Percentiles rank a stretch among this genome's conserved stretches.
phyloP scores from a whole-genome alignment of 2,888 invertebrate species.

The Lochmaea crataegi region DNA sequence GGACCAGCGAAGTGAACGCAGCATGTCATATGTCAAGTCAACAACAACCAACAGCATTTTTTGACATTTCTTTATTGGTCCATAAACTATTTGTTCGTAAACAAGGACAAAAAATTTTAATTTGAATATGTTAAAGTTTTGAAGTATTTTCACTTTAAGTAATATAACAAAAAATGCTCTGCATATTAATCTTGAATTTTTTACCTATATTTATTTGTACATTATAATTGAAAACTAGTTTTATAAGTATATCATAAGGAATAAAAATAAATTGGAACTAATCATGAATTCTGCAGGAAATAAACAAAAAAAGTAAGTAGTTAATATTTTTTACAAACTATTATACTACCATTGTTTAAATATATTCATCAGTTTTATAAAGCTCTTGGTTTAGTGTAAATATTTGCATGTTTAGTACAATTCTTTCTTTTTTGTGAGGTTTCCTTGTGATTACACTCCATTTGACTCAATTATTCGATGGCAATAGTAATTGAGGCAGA shows the following conservation, averaged over 20 bases:
- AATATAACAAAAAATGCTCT: not conserved
- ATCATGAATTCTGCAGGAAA: not conserved
- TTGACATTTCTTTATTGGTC: not conserved
- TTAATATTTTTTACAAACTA: not conserved
- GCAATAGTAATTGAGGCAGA: too few relatives aligned
- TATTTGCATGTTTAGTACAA: not conserved
- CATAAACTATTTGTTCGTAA: not conserved
- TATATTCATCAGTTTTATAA: too few relatives aligned
- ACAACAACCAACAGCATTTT: not conserved
- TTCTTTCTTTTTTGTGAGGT: too few relatives aligned
- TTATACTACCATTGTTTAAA: not conserved
- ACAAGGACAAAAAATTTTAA: not conserved
- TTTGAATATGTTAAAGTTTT: not conserved
- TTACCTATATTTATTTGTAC: not conserved
- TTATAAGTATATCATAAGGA: not conserved
- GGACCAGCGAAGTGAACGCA: not conserved
- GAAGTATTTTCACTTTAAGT: not conserved
- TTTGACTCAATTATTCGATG: too few relatives aligned
- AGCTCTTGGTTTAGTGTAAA: not conserved
- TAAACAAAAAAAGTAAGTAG: conserved; percentile 7
- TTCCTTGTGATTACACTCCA: too few relatives aligned
- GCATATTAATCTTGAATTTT: not conserved
- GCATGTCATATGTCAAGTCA: not conserved
- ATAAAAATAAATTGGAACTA: not conserved
- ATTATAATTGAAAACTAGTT: not conserved